Percentiles rank a stretch among this genome's conserved stretches.
phyloP scores from a whole-genome alignment of 1,140 invertebrate genomes.

The Cheumatopsyche charites region DNA sequence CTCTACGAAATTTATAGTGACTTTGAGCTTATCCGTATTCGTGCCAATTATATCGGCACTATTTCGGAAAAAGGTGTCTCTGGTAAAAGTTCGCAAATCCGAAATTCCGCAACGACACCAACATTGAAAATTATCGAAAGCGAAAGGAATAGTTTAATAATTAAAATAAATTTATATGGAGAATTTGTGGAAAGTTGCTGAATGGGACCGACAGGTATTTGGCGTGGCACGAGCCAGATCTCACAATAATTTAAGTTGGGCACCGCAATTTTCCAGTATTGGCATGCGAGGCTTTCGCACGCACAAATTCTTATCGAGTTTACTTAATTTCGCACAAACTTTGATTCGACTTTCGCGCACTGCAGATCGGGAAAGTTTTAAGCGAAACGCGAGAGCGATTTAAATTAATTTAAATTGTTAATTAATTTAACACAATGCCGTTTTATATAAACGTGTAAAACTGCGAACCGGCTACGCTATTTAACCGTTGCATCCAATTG shows the following conservation, averaged over 20 bases:
- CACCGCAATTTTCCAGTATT: conserved; percentile 19
- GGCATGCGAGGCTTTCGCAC: conserved; percentile 10
- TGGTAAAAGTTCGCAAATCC: too few relatives aligned
- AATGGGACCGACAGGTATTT: not conserved
- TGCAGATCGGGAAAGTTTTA: conserved; percentile 15
- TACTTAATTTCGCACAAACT: conserved; percentile 22
- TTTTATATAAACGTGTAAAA: too few relatives aligned
- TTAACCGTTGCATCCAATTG: too few relatives aligned
- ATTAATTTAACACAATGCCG: too few relatives aligned
- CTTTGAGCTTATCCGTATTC: too few relatives aligned
- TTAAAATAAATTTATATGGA: conserved; percentile 11
- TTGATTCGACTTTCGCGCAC: conserved; percentile 13
- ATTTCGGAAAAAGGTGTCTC: too few relatives aligned
- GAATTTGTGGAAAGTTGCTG: not conserved
- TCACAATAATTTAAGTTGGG: conserved; percentile 13
- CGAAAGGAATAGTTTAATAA: not conserved
- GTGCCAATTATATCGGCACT: too few relatives aligned
- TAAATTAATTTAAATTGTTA: too few relatives aligned
- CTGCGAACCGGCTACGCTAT: too few relatives aligned
- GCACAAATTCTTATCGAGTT: conserved; percentile 20
- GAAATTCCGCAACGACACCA: too few relatives aligned
- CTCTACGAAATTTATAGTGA: too few relatives aligned
- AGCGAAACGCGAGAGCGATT: not conserved
- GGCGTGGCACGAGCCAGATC: not conserved
- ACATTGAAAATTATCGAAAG: too few relatives aligned